phyloP scores from a whole-genome alignment of 2,113 vertebrate genomes.

The Bucco capensis region DNA sequence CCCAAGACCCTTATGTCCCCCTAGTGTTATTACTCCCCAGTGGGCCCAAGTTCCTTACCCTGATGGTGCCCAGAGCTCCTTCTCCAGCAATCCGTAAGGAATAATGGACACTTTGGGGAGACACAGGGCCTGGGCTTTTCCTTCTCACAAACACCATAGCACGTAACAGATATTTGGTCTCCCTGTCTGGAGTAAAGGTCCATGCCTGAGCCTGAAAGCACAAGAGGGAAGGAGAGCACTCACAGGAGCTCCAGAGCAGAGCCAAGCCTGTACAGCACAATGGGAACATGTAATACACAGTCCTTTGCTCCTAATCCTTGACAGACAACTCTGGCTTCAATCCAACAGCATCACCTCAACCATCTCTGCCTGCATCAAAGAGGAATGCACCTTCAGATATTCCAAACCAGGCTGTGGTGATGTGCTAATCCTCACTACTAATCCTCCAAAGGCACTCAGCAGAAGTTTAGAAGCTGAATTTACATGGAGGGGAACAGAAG shows the following conservation, averaged over 20 bases:
- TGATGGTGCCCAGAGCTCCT: constrained; percentile 71
- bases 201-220: constrained; percentile 80
- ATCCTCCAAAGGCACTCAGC: neutral
- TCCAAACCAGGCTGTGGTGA: neutral
- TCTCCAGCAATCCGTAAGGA: constrained; percentile 76
- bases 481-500: neutral
- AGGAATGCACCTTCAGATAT: neutral
- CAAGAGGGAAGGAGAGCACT: neutral
- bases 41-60: constrained; percentile 56
- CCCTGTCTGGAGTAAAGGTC: constrained; percentile 83
- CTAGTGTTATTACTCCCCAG: neutral
- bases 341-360: no score
- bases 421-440: neutral
- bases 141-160: constrained; percentile 76
- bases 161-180: constrained; percentile 77
- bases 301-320: neutral
- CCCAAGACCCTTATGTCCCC: neutral
- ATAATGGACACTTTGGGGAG: constrained; percentile 50
- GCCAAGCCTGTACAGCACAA: neutral
- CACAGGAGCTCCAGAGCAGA: neutral
- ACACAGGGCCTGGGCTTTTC: neutral
- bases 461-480: neutral
- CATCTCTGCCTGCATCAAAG: neutral
- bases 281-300: neutral
- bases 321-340: neutral